Conservation (phyloP, 1,140 invertebrate genomes). For the Drosophila melanogaster region Release_6_plus_ISO1_MT NT_033777.3:28184501-28185000, state of each 20-base stretch:
- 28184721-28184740: background rate
- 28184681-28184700: constrained; percentile 84
- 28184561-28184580: constrained; percentile 17
- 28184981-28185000: constrained; percentile 66
- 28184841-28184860: constrained; percentile 24
- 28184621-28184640: constrained; percentile 20
- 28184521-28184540: background rate
- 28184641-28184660: constrained; percentile 57
- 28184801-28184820: constrained; percentile 82
- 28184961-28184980: constrained; percentile 72
- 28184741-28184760: constrained; percentile 77
- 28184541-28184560: background rate
- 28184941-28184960: constrained; percentile 10
- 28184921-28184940: constrained; percentile 32
- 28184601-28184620: constrained; percentile 18
- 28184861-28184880: constrained; percentile 1
- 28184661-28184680: constrained; percentile 77
- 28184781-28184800: constrained; percentile 83
- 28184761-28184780: constrained; percentile 81
- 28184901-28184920: constrained; percentile 64
- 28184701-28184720: constrained; percentile 66
- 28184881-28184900: constrained; percentile 67
- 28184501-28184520: background rate
- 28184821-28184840: constrained; percentile 55
- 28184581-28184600: constrained; percentile 52